Evolutionary conservation across 2,888 invertebrate genomes (phyloP).

Genomic region (Cephalotes varians): DNA sequence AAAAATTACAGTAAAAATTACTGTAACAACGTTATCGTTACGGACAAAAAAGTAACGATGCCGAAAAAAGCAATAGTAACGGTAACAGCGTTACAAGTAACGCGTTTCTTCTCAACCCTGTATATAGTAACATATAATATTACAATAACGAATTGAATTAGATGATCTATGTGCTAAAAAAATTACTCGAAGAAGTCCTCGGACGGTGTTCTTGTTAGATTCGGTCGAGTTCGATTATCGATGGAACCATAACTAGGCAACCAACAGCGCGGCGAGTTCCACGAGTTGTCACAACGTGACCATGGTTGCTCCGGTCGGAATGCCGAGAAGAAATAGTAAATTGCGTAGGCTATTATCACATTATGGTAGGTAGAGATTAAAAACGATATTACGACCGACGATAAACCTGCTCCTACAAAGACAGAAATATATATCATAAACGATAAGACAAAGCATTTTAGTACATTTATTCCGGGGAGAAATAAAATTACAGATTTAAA

Average conservation of each 20-base stretch:
- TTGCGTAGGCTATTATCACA: conserved; percentile 97
- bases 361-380: conserved; percentile 98
- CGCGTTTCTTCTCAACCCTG: too few species aligned
- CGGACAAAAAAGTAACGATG: too few species aligned
- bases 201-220: conserved; percentile 93
- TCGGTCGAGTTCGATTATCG: conserved; percentile 89
- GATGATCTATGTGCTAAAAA: neutral
- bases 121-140: neutral
- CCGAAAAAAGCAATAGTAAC: too few species aligned
- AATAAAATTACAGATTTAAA: neutral
- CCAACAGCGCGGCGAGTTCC: conserved; percentile 96
- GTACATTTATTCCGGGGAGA: neutral
- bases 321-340: conserved; percentile 97
- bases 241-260: conserved; percentile 87
- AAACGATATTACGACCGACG: conserved; percentile 97
- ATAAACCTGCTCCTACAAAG: conserved; percentile 94
- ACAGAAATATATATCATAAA: neutral
- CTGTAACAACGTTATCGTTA: too few species aligned
- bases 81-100: too few species aligned
- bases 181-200: conserved; percentile 97
- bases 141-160: neutral
- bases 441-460: neutral
- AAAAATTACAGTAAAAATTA: too few species aligned
- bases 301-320: conserved; percentile 96
- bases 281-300: conserved; percentile 93